Base-by-base conservation (phyloP, 2,797 vertebrate genomes). In the Tangara arthus region DNA sequence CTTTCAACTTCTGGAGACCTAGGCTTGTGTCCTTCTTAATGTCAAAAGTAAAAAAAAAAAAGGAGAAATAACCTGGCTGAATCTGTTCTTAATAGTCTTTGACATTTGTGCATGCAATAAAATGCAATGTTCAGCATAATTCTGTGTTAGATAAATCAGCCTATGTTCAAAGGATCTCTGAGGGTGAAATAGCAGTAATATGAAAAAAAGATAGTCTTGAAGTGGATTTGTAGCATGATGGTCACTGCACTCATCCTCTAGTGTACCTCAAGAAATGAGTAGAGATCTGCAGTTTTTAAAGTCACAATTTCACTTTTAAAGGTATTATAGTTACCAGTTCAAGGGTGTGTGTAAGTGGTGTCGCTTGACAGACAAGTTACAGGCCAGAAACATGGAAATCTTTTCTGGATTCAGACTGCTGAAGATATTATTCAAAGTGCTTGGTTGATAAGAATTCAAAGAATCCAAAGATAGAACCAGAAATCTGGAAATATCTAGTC, bases 1-100 rank as follows among this genome's bases (percentile, higher is more conserved):
- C 82, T 85, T 95, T 86, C 53, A 85, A 44, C 94, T 94, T 87
- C 89, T 95, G 76, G 82, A 91, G 82, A 91, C 89, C 87, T 85
- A 88, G 59, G 55, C 66, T 90, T 46, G 7, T 88, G 91, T 86
- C 91, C 94, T 93, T 88, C 70, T 66, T 70, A 72, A 66, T 49
- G 80, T 89, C 69, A 90, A 55, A 83, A 95, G 21, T 22, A 39
- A 39, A 52, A 4, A 18, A 64, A 46, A 50, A 24, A 64, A 65
- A 35, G 21, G 46, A 22, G 0, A 55, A 60, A 72, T 76, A 77
- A 57, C 23, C n/a, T 55, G 44, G 2, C 39, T 91, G 34, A 84
- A 71, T 77, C 42, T 77, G 35, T 50, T 63, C 52, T 78, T 84
- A 77, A 46, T 87, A 73, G 15, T 68, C 50, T 77, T 55, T 86